Evolutionary conservation across 2,888 invertebrate genomes (phyloP).

Genomic region (Agriopis leucophaearia): DNA sequence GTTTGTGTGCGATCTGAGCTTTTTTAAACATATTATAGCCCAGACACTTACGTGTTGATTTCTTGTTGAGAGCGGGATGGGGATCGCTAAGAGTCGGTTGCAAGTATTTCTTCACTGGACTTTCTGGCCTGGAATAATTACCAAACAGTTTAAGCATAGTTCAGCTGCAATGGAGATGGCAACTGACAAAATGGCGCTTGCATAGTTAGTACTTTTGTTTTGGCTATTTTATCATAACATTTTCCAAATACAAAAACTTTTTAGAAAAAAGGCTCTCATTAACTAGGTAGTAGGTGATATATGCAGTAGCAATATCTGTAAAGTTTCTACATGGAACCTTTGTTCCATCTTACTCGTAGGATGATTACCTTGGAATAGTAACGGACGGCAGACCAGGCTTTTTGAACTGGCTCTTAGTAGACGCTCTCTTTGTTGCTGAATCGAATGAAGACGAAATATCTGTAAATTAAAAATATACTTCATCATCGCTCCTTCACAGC

Average conservation of each 20-base stretch:
- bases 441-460: constrained; percentile 77
- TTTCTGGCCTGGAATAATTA: constrained; percentile 89
- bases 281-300: too few species aligned
- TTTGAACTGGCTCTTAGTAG: constrained; percentile 76
- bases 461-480: constrained; percentile 40
- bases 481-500: too few species aligned
- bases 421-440: constrained; percentile 73
- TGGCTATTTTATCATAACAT: too few species aligned
- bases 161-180: not conserved
- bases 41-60: constrained; percentile 86
- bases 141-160: not conserved
- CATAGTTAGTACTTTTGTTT: too few species aligned
- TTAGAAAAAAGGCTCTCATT: too few species aligned
- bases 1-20: too few species aligned
- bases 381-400: constrained; percentile 74
- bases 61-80: constrained; percentile 86
- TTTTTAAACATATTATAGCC: too few species aligned
- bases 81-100: constrained; percentile 94
- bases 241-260: too few species aligned
- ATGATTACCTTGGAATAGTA: constrained; percentile 71
- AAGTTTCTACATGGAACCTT: too few species aligned
- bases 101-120: constrained; percentile 92
- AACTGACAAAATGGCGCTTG: not conserved
- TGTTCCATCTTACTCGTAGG: not conserved
- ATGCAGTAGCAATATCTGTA: too few species aligned